Percentiles rank a stretch among this genome's conserved stretches.
Conservation (phyloP, 2,113 vertebrate species). For the Donacobius atricapilla region DNA sequence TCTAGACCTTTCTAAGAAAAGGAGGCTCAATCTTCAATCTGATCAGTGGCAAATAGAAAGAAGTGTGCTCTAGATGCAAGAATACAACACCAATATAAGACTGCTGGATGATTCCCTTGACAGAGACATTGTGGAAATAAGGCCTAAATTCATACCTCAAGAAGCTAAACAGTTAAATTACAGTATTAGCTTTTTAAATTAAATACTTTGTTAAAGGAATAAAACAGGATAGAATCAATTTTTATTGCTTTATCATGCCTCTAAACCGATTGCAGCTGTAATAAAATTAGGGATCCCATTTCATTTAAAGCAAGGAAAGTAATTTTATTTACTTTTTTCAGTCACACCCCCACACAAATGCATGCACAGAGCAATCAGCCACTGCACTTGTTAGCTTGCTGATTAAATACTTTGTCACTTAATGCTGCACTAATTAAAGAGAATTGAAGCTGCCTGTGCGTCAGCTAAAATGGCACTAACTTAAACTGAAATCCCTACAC, state of each 20-base stretch:
- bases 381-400: slow-evolving; percentile 70
- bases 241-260: slow-evolving; percentile 66
- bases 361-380: slow-evolving; percentile 56
- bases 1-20: slow-evolving; percentile 24
- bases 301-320: slow-evolving; percentile 63
- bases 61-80: neutral
- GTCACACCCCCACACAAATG: neutral
- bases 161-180: slow-evolving; percentile 23
- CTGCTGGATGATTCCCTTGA: neutral
- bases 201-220: slow-evolving; percentile 43
- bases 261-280: slow-evolving; percentile 52
- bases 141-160: neutral
- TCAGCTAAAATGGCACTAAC: slow-evolving; percentile 55
- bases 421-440: slow-evolving; percentile 76
- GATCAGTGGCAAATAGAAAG: neutral
- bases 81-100: neutral
- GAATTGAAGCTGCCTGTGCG: slow-evolving; percentile 61
- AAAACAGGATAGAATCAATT: slow-evolving; percentile 62
- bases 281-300: slow-evolving; percentile 71
- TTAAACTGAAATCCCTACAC: slow-evolving; percentile 22
- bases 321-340: slow-evolving; percentile 76
- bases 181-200: slow-evolving; percentile 15
- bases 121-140: neutral
- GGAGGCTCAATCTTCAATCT: neutral
- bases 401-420: slow-evolving; percentile 78